Evolutionary conservation across 2,888 invertebrate species (phyloP), one percentile per base, ranked within the genome.

Genomic region (Willowsia nigromaculata): DNA sequence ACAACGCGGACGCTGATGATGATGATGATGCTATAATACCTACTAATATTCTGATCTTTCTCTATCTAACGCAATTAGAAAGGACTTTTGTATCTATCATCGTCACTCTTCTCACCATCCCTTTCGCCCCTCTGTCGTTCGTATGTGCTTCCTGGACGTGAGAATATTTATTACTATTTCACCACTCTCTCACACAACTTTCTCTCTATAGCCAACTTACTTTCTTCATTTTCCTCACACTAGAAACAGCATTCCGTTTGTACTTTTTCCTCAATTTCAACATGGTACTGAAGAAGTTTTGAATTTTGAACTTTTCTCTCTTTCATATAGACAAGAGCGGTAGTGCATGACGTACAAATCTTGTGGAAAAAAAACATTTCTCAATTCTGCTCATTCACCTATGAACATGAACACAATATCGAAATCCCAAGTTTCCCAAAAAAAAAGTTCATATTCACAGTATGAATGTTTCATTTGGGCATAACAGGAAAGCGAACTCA

Each of bases 331-430:
- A 15, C 9, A 27, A 27, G 30, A 59, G 13, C 27, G 59, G 13
- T 15, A 3, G 11, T 59, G 59, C 13, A n/a, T 65, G 65, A 65
- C 65, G 65, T 37, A 37, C 33, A 37, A 65, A 65, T 7, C 37
- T 15, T 25, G n/a, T 15, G n/a, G 27, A 56, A 33, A 33, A 65
- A 65, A 37, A 15, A 37, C n/a, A 37, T 65, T 65, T 65, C 33
- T 37, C 65, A 37, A 65, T 65, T 37, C 65, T 37, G 65, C 25
- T 65, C 65, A 65, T 65, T 65, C 37, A 65, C 65, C 37, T 33
- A 3, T 65, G 33, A 65, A 65, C 37, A 3, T 65, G 33, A 65
- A 65, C 37, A 65, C n/a, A 37, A 37, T 65, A 22, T 22, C 3
- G 9, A 22, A 27, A 30, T 65, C 62, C 0, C n/a, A 37, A 65